Evolutionary conservation across 35 echinoderm and acorn worm species (phyloP), one percentile per base, ranked within the genome.

Genomic region (Eucidaris tribuloides): DNA sequence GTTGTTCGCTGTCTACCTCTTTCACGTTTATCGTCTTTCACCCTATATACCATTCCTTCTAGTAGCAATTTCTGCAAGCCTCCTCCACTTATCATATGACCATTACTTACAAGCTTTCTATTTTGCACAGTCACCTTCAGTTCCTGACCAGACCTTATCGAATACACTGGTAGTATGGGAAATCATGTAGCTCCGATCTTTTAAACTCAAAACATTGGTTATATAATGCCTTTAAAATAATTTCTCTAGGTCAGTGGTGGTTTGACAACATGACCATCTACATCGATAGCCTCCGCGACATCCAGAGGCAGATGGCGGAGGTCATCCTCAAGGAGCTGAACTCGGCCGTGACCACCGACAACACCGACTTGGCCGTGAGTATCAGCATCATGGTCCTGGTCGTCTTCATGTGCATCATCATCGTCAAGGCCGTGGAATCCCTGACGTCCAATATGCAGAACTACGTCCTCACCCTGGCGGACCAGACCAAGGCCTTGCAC

Each of bases 231-330:
- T n/a, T n/a, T n/a, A n/a, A n/a, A n/a, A n/a, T n/a, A n/a, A n/a
- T n/a, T n/a, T n/a, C n/a, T n/a, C n/a, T n/a, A n/a, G n/a, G 90
- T 7, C 80, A 63, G 17, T 92, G 84, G 84, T 92, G 90, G 90
- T 92, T 92, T 70, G 84, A 92, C 37, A 92, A 92, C 84, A 92
- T 92, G 90, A 92, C 90, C 30, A 92, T 92, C 45, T 92, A 92
- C 66, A 92, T 92, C 66, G 90, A 92, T 36, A 92, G 78, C 3
- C 80, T 92, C 41, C 43, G 80, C 29, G 90, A 92, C 52, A 92
- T 86, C 25, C 90, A 92, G 72, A 48, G 84, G 35, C 28, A 50
- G 46, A 92, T 92, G 90, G 90, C 90, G 7, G 90, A 82, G 58
- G 85, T 80, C 11, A 92, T 92, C 28, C 70, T 92, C 6, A 82